Conservation (phyloP, 2,113 vertebrate species). For the Trogon melanurus region DNA sequence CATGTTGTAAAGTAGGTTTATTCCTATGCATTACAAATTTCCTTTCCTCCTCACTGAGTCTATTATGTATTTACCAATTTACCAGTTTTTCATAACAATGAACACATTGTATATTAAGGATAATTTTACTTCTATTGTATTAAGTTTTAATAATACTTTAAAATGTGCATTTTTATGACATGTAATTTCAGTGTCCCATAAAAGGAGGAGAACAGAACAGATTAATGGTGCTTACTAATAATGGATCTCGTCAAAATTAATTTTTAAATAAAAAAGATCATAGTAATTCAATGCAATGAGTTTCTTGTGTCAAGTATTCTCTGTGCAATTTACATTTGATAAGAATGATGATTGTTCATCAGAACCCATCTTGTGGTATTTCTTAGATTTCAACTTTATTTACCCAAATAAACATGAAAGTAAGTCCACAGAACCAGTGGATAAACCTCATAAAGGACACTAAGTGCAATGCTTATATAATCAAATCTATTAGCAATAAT, state of each 20-base stretch:
- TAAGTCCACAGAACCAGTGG: background rate
- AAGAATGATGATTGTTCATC: background rate
- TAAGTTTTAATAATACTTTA: constrained; percentile 54
- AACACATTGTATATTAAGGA: background rate
- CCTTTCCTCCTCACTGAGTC: background rate
- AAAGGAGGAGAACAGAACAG: constrained; percentile 27
- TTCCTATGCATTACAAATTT: background rate
- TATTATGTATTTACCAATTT: constrained; percentile 28
- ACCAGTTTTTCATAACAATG: constrained; percentile 24
- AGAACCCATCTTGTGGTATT: background rate
- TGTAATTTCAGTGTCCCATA: constrained; percentile 20
- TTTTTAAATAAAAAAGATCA: constrained; percentile 34
- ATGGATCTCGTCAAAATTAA: constrained; percentile 30
- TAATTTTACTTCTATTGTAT: constrained; percentile 42
- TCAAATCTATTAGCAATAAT: background rate
- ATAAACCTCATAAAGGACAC: background rate
- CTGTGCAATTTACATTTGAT: background rate
- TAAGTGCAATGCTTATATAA: background rate
- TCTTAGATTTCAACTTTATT: constrained; percentile 4
- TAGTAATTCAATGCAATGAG: background rate
- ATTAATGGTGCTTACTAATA: constrained; percentile 43
- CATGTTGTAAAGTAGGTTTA: background rate
- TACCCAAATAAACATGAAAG: background rate
- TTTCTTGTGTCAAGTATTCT: constrained; percentile 14
- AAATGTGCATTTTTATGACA: constrained; percentile 16